phyloP scores from a whole-genome alignment of 2,797 vertebrate species.

The Holocentrus rufus region DNA sequence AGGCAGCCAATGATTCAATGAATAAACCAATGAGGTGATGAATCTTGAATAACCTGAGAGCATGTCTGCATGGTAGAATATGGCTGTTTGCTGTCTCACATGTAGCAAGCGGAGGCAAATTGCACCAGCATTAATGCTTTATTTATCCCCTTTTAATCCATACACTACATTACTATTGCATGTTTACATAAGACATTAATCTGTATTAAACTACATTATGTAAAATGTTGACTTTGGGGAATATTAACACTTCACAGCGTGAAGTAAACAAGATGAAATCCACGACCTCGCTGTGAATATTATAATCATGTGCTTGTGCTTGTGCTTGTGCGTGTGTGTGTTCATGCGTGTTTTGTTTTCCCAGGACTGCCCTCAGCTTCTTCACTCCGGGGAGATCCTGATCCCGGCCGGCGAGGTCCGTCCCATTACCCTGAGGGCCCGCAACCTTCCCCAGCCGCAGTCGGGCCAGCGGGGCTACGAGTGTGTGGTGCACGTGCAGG shows the following conservation, averaged over 20 bases:
- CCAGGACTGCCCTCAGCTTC: constrained; percentile 94
- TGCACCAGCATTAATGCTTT: background rate
- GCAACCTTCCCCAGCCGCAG: constrained; percentile 95
- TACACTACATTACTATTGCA: constrained; percentile 29
- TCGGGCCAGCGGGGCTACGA: constrained; percentile 96
- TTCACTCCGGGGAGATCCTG: constrained; percentile 90
- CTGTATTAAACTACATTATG: background rate
- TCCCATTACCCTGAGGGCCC: constrained; percentile 91
- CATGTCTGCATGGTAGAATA: background rate
- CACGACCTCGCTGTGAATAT: background rate
- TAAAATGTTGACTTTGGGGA: constrained; percentile 18
- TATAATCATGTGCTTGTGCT: background rate
- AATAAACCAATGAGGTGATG: background rate
- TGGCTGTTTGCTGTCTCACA: background rate
- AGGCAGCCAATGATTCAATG: background rate
- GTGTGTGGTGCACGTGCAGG: constrained; percentile 92
- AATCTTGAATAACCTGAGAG: background rate
- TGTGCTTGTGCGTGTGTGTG: background rate
- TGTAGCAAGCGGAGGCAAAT: background rate
- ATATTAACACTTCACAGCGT: constrained; percentile 1
- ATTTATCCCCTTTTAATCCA: constrained; percentile 11
- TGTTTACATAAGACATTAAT: constrained; percentile 24
- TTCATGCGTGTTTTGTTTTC: background rate
- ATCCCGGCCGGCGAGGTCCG: constrained; percentile 94
- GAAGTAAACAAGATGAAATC: background rate